phyloP scores from a whole-genome alignment of 2,797 vertebrate genomes.

The Rhinella marina region DNA sequence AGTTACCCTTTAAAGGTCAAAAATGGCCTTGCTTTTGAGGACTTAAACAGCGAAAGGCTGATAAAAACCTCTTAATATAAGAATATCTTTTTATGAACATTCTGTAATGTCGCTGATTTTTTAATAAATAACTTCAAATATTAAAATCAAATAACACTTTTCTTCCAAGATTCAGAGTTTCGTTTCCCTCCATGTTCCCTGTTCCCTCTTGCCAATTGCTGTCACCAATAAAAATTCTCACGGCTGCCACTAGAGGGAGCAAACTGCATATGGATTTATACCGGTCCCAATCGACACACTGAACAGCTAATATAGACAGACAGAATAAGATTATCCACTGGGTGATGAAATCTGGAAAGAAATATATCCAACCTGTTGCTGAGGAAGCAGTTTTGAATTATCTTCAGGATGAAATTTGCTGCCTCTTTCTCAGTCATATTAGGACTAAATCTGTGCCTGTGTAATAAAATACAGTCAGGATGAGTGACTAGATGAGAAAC shows the following conservation, averaged over 20 bases:
- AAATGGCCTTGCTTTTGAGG: too few relatives aligned
- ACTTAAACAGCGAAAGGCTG: too few relatives aligned
- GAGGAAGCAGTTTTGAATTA: conserved; percentile 98
- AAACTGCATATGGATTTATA: not conserved
- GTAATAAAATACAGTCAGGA: not conserved
- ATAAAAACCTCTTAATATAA: too few relatives aligned
- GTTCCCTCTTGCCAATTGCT: not conserved
- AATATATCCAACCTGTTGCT: conserved; percentile 84
- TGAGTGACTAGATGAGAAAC: not conserved
- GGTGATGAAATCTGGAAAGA: not conserved
- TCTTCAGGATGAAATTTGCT: conserved; percentile 94
- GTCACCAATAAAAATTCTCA: not conserved
- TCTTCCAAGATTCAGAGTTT: too few relatives aligned
- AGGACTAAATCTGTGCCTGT: conserved; percentile 92
- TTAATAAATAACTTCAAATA: not conserved
- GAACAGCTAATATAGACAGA: not conserved
- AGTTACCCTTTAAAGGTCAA: too few relatives aligned
- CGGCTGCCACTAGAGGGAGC: not conserved
- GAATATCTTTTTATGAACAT: too few relatives aligned
- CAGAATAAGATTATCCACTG: not conserved
- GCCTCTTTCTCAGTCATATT: conserved; percentile 97
- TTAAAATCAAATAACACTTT: too few relatives aligned
- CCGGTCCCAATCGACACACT: not conserved
- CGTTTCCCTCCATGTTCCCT: not conserved
- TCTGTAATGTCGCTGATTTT: too few relatives aligned